Conservation (phyloP, 2,113 vertebrate species). For the Pseudopodoces humilis region DNA sequence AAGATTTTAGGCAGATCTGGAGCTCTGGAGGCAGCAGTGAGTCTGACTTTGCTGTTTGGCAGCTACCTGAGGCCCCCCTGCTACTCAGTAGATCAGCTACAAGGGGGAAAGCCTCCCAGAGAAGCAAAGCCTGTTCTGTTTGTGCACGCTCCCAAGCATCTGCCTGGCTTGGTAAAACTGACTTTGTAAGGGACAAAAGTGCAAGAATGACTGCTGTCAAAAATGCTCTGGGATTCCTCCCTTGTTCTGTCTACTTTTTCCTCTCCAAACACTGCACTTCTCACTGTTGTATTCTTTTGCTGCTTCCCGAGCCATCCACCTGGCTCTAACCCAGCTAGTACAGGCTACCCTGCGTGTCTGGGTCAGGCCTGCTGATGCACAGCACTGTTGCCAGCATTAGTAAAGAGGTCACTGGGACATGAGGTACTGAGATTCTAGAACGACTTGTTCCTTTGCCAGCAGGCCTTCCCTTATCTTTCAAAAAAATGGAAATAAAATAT, state of each 20-base stretch:
- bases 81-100: neutral
- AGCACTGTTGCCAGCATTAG: neutral
- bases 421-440: neutral
- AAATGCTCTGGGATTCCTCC: neutral
- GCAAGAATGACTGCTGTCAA: neutral
- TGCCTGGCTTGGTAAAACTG: neutral
- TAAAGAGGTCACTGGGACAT: neutral
- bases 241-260: neutral
- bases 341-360: neutral
- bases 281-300: neutral
- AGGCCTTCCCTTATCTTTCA: neutral
- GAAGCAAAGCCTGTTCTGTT: neutral
- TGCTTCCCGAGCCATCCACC: neutral
- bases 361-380: neutral
- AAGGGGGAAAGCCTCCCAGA: neutral
- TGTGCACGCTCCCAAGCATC: neutral
- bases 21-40: neutral
- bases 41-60: accelerated
- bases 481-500: neutral
- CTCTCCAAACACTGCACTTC: neutral
- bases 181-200: neutral
- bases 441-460: neutral
- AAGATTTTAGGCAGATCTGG: neutral
- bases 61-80: accelerated
- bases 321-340: neutral